Base-by-base conservation (phyloP, 2,797 vertebrate species). In the Chelidonichthys spinosus region DNA sequence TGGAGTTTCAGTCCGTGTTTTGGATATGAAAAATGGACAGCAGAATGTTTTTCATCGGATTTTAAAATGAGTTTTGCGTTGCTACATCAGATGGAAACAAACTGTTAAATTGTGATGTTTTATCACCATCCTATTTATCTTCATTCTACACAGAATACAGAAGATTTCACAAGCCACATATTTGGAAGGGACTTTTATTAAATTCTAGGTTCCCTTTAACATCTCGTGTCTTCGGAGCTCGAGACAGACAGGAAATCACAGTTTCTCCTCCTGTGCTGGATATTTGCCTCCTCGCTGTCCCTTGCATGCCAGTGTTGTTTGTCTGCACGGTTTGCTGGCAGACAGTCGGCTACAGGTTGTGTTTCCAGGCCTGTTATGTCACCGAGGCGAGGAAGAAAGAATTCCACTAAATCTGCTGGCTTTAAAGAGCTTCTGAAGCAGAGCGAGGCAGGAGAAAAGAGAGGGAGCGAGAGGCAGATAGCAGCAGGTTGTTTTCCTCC, bases 341-440 rank as follows among this genome's bases (percentile, higher is more conserved):
- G 36, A 66, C 36, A 37, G 52, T 33, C 73, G 2, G 64, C 50
- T 4, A n/a, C 81, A 63, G 72, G 62, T 83, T 87, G 72, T 90
- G 89, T 85, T 75, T 88, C 60, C 79, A 81, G 83, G 39, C 79
- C 78, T 82, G 84, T 89, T 92, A 81, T 82, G 63, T 92, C 82
- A 82, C 80, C n/a, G 18, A 66, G 59, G 64, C 71, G 74, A 56
- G 39, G 65, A 53, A 69, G 74, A 74, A 82, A 79, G 79, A 82
- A 83, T 87, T 69, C 63, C 60, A 69, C 62, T 81, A 40, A 82
- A 76, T 71, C 66, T 73, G 74, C 50, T n/a, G 66, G 62, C 14
- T 63, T 72, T 72, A 47, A 72, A 65, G 70, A 15, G 54, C 9
- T 8, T 18, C 9, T 36, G 74, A 70, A 36, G 32, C 55, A 37